Evolutionary conservation across 2,113 vertebrate species (phyloP).

Genomic region (Heloderma charlesbogerti): DNA sequence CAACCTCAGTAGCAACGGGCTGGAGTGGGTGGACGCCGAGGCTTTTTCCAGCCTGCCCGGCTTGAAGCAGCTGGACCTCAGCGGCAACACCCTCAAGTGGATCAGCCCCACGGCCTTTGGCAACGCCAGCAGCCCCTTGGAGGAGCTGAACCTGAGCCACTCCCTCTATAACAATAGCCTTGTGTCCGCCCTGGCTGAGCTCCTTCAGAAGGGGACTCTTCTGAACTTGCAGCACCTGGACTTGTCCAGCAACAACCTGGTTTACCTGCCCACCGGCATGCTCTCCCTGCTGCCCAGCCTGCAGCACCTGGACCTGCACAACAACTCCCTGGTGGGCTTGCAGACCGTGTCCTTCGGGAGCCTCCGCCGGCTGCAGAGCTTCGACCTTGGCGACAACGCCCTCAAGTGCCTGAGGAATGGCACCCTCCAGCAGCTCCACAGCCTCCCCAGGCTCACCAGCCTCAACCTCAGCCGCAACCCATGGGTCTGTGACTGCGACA

Average conservation of each 20-base stretch:
- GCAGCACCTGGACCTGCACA: constrained; percentile 83
- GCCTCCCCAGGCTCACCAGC: constrained; percentile 66
- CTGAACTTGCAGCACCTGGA: constrained; percentile 81
- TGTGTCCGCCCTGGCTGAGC: constrained; percentile 54
- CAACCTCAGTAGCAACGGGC: constrained; percentile 84
- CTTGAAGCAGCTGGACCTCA: constrained; percentile 87
- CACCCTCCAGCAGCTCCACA: constrained; percentile 76
- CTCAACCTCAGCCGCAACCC: constrained; percentile 82
- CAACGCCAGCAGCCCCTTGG: constrained; percentile 73
- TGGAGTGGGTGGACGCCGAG: constrained; percentile 78
- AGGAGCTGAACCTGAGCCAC: constrained; percentile 75
- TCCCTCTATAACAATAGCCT: constrained; percentile 70
- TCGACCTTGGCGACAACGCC: constrained; percentile 89
- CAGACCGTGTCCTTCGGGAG: constrained; percentile 75
- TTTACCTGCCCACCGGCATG: constrained; percentile 77
- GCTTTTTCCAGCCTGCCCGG: constrained; percentile 85
- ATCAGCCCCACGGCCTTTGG: constrained; percentile 81
- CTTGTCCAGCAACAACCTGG: constrained; percentile 85
- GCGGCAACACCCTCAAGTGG: constrained; percentile 82
- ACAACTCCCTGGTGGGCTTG: constrained; percentile 88
- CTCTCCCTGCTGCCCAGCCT: constrained; percentile 78
- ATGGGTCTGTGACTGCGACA: constrained; percentile 90
- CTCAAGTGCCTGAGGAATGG: constrained; percentile 77
- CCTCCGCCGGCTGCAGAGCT: constrained; percentile 74
- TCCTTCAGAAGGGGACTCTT: constrained; percentile 72